phyloP scores from a whole-genome alignment of 2,113 vertebrate genomes.

The Siphamia tubifer region DNA sequence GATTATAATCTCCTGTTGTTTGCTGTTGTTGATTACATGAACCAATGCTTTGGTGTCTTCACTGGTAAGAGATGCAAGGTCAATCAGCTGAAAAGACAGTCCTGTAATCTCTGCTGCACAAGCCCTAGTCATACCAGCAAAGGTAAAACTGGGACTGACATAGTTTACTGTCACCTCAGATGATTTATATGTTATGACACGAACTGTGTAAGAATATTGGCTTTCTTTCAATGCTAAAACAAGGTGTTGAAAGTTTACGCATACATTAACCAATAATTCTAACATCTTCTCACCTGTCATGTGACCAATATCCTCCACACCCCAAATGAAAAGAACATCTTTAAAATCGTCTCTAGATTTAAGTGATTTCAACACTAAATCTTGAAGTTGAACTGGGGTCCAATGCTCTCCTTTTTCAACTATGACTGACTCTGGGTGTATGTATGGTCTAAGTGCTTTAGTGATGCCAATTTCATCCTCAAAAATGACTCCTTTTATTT shows the following conservation, averaged over 20 bases:
- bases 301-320: slow-evolving; percentile 77
- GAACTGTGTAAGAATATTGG: slow-evolving; percentile 47
- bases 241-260: slow-evolving; percentile 82
- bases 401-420: slow-evolving; percentile 65
- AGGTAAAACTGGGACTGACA: slow-evolving; percentile 81
- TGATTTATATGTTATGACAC: slow-evolving; percentile 83
- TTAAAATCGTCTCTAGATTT: slow-evolving; percentile 54
- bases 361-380: slow-evolving; percentile 41
- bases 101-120: slow-evolving; percentile 79
- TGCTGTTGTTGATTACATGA: slow-evolving; percentile 71
- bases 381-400: background rate
- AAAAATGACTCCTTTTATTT: slow-evolving; percentile 82
- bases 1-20: slow-evolving; percentile 82
- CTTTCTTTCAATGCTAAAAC: slow-evolving; percentile 77
- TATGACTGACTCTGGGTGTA: slow-evolving; percentile 72
- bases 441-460: slow-evolving; percentile 72
- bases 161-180: slow-evolving; percentile 78
- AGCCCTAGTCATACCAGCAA: slow-evolving; percentile 85
- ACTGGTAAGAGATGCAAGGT: slow-evolving; percentile 79
- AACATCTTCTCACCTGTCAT: slow-evolving; percentile 67
- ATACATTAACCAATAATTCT: slow-evolving; percentile 77
- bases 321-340: slow-evolving; percentile 84
- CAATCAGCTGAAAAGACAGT: slow-evolving; percentile 84
- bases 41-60: slow-evolving; percentile 80
- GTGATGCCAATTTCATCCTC: slow-evolving; percentile 82